phyloP scores from a whole-genome alignment of 2,113 vertebrate species.

The Gavialis gangeticus region DNA sequence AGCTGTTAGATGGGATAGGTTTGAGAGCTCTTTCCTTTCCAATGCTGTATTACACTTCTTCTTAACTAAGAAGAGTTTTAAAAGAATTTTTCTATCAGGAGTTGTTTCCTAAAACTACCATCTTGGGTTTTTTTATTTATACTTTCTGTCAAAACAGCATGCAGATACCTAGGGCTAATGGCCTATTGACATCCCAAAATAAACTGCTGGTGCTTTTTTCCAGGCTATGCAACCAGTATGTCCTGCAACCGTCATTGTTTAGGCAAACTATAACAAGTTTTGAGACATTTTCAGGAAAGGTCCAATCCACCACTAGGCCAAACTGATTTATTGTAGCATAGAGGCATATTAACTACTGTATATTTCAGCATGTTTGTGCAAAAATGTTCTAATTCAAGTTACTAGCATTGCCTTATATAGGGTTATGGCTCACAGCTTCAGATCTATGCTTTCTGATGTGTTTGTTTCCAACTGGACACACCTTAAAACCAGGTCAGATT shows the following conservation, averaged over 20 bases:
- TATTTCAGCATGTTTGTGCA: not conserved
- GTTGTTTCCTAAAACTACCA: conserved; percentile 7
- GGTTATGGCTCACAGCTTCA: not conserved
- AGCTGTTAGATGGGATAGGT: not conserved
- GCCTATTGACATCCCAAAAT: conserved; percentile 1
- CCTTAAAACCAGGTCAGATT: not conserved
- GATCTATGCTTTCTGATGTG: not conserved
- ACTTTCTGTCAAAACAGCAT: conserved; percentile 19
- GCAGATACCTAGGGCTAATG: conserved; percentile 1
- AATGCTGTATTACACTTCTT: not conserved
- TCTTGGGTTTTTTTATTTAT: conserved; percentile 8
- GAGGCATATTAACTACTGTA: conserved; percentile 21
- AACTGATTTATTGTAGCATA: not conserved
- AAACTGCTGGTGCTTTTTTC: conserved; percentile 20
- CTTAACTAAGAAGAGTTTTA: no score
- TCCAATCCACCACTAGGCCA: not conserved
- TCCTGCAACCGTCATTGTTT: conserved; percentile 7
- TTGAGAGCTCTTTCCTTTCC: conserved; percentile 9
- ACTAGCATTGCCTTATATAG: not conserved
- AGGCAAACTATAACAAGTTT: conserved; percentile 33
- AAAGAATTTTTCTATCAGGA: not conserved
- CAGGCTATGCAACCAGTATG: not conserved
- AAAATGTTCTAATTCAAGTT: not conserved
- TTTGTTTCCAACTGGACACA: not conserved
- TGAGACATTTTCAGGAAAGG: not conserved